Base-by-base conservation (phyloP, 2,888 invertebrate species). In the Chalcis sispes region DNA sequence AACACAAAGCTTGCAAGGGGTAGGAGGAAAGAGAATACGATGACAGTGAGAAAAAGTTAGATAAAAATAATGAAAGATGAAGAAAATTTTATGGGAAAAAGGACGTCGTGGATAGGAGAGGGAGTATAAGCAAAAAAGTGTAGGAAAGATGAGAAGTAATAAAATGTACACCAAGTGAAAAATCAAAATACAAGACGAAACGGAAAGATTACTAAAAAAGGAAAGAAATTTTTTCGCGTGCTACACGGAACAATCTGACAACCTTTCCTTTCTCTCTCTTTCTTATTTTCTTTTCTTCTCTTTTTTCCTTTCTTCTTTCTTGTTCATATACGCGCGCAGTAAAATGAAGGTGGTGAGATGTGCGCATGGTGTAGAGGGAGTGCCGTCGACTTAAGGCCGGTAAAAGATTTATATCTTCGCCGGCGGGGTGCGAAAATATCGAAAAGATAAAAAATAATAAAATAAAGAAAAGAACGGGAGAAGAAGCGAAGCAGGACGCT, bases 341-440 rank as follows among this genome's bases (percentile, higher is more conserved):
- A 61, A 77, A 76, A 72, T 72, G 72, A 77, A 62, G 58, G 64
- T n/a, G n/a, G n/a, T n/a, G n/a, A n/a, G n/a, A n/a, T n/a, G n/a
- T n/a, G n/a, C 40, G 56, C 25, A 2, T 2, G n/a, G 40, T 18
- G 58, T 20, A 29, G 42, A 27, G 3, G 15, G 25, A 18, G 2
- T 10, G 20, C 54, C 64, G 40, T 64, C 50, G 62, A 64, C 66
- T 76, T 58, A 77, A 42, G 56, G 52, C 61, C 64, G 75, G 59
- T 71, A 65, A 71, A 72, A 64, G 76, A 77, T 77, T 77, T 77
- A 77, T 77, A 77, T 66, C 58, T 48, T 56, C n/a, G 40, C 25
- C 20, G n/a, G 5, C 1, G 59, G 27, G 32, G 23, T 46, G 42
- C 54, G 54, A 50, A 70, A 75, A 65, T 75, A 71, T 61, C 23